phyloP scores from a whole-genome alignment of 2,888 invertebrate species.

The Clostera curtula region DNA sequence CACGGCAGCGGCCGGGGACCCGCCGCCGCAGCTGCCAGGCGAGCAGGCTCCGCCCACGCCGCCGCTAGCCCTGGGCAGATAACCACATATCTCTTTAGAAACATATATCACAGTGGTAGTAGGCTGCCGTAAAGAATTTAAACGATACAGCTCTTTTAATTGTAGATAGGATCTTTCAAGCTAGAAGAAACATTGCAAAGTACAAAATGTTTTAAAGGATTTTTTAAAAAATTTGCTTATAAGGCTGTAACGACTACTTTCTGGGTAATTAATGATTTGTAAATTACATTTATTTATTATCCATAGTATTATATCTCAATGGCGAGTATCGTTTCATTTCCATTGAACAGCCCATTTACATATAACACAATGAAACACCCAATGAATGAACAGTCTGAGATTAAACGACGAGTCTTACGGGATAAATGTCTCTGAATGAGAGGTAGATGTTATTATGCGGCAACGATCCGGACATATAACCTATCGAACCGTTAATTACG shows the following conservation, averaged over 20 bases:
- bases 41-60: conserved; percentile 45
- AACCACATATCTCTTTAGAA: too few relatives aligned
- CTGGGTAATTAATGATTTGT: too few relatives aligned
- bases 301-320: conserved; percentile 1
- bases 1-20: conserved; percentile 58
- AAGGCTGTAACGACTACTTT: too few relatives aligned
- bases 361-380: conserved; percentile 8
- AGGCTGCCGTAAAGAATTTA: background rate
- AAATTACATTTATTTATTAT: too few relatives aligned
- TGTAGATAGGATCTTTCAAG: too few relatives aligned
- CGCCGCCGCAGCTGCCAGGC: conserved; percentile 65
- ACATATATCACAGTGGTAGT: background rate
- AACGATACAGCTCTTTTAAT: background rate
- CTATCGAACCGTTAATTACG: conserved; percentile 17
- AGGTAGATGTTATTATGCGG: conserved; percentile 64
- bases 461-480: conserved; percentile 5
- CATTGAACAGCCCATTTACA: background rate
- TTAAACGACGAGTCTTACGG: conserved; percentile 11
- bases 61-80: conserved; percentile 15
- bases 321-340: background rate
- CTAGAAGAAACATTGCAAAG: too few relatives aligned
- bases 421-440: conserved; percentile 35
- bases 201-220: too few relatives aligned
- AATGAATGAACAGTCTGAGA: conserved; percentile 10
- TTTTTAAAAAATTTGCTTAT: too few relatives aligned